Base-by-base conservation (phyloP, 2,888 invertebrate genomes). In the Netelia virgata region DNA sequence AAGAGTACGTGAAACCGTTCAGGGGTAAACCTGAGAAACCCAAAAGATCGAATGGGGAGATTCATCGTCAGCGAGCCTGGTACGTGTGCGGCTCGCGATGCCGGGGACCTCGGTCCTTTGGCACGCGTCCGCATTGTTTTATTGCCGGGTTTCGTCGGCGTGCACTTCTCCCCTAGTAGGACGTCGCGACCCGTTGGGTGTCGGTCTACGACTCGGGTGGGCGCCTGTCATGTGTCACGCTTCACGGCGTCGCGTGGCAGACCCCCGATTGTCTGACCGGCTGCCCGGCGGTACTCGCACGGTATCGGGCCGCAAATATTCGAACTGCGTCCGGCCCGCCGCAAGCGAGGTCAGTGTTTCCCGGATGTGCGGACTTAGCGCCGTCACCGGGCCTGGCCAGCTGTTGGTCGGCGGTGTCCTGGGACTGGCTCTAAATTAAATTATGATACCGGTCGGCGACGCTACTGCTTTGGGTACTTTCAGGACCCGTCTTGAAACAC, bases 131-230 rank as follows among this genome's bases (percentile, higher is more conserved):
- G 47, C 78, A 72, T 70, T 81, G 85, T 82, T 87, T 74, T 82
- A 83, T 73, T 87, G 86, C 85, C 85, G 81, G 88, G 72, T 74
- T 69, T 36, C 90, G 91, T 89, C 88, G 90, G 90, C 88, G 91
- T 93, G 94, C 93, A 93, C 92, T 94, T 94, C 92, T 93, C 91
- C 90, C 91, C 91, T 93, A 94, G 94, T 94, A 94, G 94, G 93
- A 94, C 94, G 94, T 94, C 94, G 94, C 94, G 94, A 95, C 94
- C 94, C 94, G 94, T 94, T 94, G 93, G 92, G 92, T 91, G 94
- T 92, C 92, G 92, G 92, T 92, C 91, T 93, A 94, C 91, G 94
- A 90, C 90, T 91, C 89, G 91, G 89, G 88, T 89, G 90, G 92
- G 88, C 86, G 92, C 86, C 91, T 89, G 88, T 88, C 75, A 77